These are phyloP conservation scores for Phyllostomus discolor DNA, from an alignment of 2,113 vertebrate species.

Conservation along the genomic window DNA sequence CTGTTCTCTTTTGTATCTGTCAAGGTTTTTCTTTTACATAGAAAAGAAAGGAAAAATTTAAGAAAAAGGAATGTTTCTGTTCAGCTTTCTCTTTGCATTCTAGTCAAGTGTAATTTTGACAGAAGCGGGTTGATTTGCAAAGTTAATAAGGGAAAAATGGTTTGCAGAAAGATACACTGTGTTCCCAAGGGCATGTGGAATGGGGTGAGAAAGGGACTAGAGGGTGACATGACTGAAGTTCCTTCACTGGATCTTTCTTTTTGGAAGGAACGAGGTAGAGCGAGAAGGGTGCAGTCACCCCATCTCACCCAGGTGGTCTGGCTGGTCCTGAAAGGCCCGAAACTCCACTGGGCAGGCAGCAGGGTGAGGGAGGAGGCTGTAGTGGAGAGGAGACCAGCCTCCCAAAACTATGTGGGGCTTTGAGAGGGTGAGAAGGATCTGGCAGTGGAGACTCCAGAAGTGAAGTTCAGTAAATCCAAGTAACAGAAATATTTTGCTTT, in stretches of 20 bases:
- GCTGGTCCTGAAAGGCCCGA: background rate
- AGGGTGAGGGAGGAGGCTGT: background rate
- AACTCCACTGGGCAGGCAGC: background rate
- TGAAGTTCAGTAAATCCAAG: background rate
- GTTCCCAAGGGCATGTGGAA: background rate
- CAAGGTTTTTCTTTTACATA: background rate
- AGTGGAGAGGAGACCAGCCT: background rate
- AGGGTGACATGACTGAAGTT: background rate
- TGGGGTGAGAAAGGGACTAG: background rate
- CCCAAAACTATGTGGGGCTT: background rate
- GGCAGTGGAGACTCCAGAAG: background rate
- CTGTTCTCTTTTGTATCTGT: background rate
- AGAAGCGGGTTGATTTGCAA: background rate
- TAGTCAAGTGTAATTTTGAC: background rate
- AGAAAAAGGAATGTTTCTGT: background rate
- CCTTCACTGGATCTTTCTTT: background rate
- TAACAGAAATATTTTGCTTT: background rate
- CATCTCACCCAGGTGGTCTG: no score
- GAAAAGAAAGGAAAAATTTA: background rate
- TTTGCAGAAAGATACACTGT: background rate
- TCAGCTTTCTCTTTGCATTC: constrained; percentile 4
- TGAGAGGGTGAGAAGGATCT: background rate
- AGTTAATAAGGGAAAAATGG: background rate
- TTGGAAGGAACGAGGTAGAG: background rate
- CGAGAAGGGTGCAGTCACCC: background rate